A percentile compares a stretch with the other conserved stretches of the same genome.
phyloP scores from a whole-genome alignment of 2,888 invertebrate species.

The Zaprionus lineosus region DNA sequence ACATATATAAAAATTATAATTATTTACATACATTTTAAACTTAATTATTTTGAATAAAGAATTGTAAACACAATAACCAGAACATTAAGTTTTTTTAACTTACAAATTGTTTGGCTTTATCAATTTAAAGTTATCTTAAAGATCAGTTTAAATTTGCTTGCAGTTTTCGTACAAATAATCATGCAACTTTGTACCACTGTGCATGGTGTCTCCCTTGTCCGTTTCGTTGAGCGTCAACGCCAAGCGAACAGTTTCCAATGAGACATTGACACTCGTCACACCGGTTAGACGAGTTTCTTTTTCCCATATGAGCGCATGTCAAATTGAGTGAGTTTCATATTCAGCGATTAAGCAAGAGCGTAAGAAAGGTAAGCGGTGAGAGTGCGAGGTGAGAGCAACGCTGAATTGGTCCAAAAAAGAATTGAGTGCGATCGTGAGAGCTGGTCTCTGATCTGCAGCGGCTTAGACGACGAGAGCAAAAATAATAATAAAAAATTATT shows the following conservation, averaged over 20 bases:
- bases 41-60: no score
- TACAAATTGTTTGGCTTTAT: not conserved
- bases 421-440: constrained; percentile 42
- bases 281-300: constrained; percentile 78
- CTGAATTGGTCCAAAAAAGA: constrained; percentile 38
- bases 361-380: constrained; percentile 1
- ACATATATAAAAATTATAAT: no score
- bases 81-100: no score
- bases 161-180: not conserved
- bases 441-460: constrained; percentile 27
- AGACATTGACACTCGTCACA: constrained; percentile 80
- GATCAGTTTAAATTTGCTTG: not conserved
- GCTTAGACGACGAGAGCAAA: constrained; percentile 56
- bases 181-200: constrained; percentile 47
- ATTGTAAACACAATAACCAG: no score
- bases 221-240: constrained; percentile 71
- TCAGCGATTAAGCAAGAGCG: constrained; percentile 48
- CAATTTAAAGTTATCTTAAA: no score
- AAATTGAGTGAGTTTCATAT: constrained; percentile 52
- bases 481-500: constrained; percentile 77
- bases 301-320: constrained; percentile 35
- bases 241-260: constrained; percentile 67
- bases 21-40: no score
- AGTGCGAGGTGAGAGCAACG: constrained; percentile 21
- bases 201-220: constrained; percentile 54